A percentile compares a stretch with the other conserved stretches of the same genome.
phyloP scores from a whole-genome alignment of 2,888 invertebrate genomes.

The Phytoseiulus persimilis region DNA sequence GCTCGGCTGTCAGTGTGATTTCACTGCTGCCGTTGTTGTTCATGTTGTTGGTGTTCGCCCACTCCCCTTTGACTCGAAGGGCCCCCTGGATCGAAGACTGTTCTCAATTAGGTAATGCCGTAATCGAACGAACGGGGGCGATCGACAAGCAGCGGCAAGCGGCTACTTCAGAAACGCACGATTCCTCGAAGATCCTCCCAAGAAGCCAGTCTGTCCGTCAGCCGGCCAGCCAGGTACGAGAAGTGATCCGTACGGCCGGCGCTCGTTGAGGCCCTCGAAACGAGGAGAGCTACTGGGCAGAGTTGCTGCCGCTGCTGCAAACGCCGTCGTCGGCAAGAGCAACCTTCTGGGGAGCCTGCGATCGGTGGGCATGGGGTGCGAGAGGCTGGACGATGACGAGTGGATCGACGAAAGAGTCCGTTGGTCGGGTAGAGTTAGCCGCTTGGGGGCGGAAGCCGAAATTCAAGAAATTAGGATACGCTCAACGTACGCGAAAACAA shows the following conservation, averaged over 20 bases:
- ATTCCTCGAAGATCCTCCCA: not conserved
- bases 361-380: not conserved
- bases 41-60: not conserved
- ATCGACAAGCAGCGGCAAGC: not conserved
- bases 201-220: not conserved
- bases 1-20: not conserved
- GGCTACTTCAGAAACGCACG: not conserved
- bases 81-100: not conserved
- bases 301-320: not conserved
- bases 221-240: not conserved
- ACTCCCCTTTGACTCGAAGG: not conserved
- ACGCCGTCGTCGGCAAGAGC: not conserved
- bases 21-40: not conserved
- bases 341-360: not conserved
- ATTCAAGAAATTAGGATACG: not conserved
- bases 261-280: not conserved
- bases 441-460: not conserved
- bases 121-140: slow-evolving; percentile 5
- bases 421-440: not conserved
- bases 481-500: not conserved
- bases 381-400: not conserved
- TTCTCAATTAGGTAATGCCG: slow-evolving; percentile 5
- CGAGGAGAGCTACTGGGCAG: not conserved
- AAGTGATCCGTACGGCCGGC: not conserved
- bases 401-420: not conserved